A percentile compares a stretch with the other conserved stretches of the same genome.
phyloP scores from a whole-genome alignment of 2,113 vertebrate species.

The Naja naja region DNA sequence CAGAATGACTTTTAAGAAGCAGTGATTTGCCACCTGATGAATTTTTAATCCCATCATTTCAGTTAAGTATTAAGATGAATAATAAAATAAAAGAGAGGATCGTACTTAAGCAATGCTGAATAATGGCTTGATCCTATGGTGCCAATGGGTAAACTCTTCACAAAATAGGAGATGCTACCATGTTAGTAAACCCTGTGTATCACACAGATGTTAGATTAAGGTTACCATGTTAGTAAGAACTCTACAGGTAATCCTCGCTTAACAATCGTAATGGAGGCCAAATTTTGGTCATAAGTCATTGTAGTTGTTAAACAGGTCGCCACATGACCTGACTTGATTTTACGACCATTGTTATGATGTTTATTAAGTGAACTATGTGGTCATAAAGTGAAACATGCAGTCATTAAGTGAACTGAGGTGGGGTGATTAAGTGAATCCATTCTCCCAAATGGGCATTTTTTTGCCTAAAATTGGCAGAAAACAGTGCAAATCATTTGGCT shows the following conservation, averaged over 20 bases:
- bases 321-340: not conserved
- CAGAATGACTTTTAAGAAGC: constrained; percentile 13
- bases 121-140: not conserved
- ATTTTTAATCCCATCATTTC: constrained; percentile 37
- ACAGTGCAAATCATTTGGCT: too few relatives aligned
- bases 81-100: constrained; percentile 6
- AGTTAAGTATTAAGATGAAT: constrained; percentile 49
- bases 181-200: too few relatives aligned
- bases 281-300: not conserved
- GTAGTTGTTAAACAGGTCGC: not conserved
- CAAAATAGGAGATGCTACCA: too few relatives aligned
- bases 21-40: constrained; percentile 26
- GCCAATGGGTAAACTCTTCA: not conserved
- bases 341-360: not conserved
- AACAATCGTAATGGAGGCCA: not conserved
- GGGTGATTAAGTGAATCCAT: too few relatives aligned
- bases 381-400: too few relatives aligned
- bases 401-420: too few relatives aligned
- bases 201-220: not conserved
- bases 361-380: not conserved
- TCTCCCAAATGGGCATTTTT: too few relatives aligned
- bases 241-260: not conserved
- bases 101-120: not conserved
- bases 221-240: not conserved
- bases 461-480: too few relatives aligned